Base-by-base conservation (phyloP, 2,797 vertebrate genomes). In the Ataeniobius toweri region DNA sequence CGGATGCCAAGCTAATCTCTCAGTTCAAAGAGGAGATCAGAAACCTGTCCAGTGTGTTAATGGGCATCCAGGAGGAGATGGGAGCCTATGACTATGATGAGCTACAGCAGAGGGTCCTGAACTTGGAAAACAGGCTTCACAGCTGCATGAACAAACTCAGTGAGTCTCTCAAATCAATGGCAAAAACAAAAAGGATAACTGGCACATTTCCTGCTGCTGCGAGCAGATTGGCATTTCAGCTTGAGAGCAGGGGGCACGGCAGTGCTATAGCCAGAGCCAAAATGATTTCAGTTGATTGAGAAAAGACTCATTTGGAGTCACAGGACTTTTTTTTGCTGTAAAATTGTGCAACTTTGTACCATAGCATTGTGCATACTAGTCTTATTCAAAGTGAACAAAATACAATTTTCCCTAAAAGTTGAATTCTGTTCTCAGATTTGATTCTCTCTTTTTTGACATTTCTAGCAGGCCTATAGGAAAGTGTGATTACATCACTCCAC, bases 141-240 rank as follows among this genome's bases (percentile, higher is more conserved):
- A 97, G 95, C 92, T 99, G 98, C 90, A 99, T 99, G 98, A 98
- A 96, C 90, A 99, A 99, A 94, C 97, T 99, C 78, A 98, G 98
- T 99, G 93, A 97, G 97, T 97, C 6, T 61, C 24, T 75, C 18
- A 39, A 14, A 56, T 3, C 13, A 2, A 50, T 59, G 28, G 8
- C 56, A 26, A 63, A 56, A 26, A 69, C 67, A 69, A 22, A 69
- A 44, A 44, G 46, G 44, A 82, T 83, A 65, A 71, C 5, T 26
- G 44, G 36, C 39, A 67, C 61, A 48, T 70, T 86, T 79, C 44
- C 78, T 77, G 55, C 71, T 68, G 76, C 69, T 56, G 28, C 53
- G 59, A 73, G 74, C 73, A 82, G 78, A 81, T 46, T 70, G 59
- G 58, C n/a, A 26, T 72, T 86, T 76, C 74, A 76, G 77, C 13